phyloP scores from a whole-genome alignment of 2,888 invertebrate genomes.

The Nesidiocoris tenuis region DNA sequence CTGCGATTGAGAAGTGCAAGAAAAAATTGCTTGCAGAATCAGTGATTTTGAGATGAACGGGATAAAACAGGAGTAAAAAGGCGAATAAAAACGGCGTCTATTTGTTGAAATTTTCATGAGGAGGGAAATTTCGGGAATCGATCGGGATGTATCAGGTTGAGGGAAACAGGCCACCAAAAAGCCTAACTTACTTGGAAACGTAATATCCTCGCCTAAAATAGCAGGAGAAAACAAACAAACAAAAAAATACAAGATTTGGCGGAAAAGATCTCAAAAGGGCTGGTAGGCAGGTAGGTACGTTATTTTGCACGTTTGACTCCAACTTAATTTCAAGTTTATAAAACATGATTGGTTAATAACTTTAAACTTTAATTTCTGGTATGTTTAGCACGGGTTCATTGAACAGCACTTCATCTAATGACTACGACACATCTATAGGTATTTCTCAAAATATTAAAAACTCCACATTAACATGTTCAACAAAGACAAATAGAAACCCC shows the following conservation, averaged over 20 bases:
- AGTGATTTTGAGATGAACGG: slow-evolving; percentile 20
- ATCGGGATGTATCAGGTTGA: not conserved
- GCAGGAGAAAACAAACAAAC: slow-evolving; percentile 51
- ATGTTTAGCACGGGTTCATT: not conserved
- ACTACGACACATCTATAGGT: slow-evolving; percentile 33
- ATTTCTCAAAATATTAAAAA: slow-evolving; percentile 2
- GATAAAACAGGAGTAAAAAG: not conserved
- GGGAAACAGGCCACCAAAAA: slow-evolving; percentile 22
- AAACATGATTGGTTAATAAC: too few relatives aligned
- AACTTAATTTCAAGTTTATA: too few relatives aligned
- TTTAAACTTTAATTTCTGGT: too few relatives aligned
- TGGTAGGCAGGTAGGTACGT: too few relatives aligned
- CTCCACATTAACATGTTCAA: slow-evolving; percentile 20
- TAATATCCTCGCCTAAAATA: slow-evolving; percentile 63
- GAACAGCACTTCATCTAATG: slow-evolving; percentile 25
- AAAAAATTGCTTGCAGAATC: slow-evolving; percentile 29
- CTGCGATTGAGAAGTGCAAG: slow-evolving; percentile 24
- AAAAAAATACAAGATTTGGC: slow-evolving; percentile 31
- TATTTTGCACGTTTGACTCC: too few relatives aligned
- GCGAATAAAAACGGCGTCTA: not conserved
- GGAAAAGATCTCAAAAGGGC: too few relatives aligned
- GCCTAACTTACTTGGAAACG: slow-evolving; percentile 64
- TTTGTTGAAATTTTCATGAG: not conserved
- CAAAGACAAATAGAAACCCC: slow-evolving; percentile 28
- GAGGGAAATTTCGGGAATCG: not conserved